These are phyloP conservation scores for Schizopygopsis malacanthus DNA, from an alignment of 2,797 vertebrate genomes.

Conservation along the genomic window DNA sequence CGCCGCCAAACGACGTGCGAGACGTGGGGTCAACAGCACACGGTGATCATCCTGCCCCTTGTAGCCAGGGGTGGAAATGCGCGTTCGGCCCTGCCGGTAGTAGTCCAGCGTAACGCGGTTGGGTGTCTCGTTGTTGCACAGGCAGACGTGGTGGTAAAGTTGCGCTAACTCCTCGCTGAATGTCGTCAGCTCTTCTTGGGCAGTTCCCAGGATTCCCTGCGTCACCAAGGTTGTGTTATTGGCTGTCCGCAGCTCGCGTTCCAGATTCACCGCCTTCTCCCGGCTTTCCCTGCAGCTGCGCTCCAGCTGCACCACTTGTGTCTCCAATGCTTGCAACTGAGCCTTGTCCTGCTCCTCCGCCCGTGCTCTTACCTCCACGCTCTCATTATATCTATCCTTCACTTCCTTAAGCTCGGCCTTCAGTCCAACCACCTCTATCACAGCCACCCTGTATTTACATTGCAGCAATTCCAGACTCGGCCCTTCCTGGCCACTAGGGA, in stretches of 20 bases:
- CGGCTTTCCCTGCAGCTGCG: constrained; percentile 83
- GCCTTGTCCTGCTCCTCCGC: constrained; percentile 77
- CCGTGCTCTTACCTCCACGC: constrained; percentile 81
- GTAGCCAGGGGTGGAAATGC: constrained; percentile 59
- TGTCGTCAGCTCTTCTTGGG: constrained; percentile 92
- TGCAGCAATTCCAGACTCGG: constrained; percentile 92
- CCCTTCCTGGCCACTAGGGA: constrained; percentile 75
- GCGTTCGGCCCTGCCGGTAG: constrained; percentile 90
- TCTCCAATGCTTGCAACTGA: constrained; percentile 83
- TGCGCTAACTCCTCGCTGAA: constrained; percentile 96
- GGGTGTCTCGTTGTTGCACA: constrained; percentile 97
- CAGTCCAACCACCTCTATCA: constrained; percentile 93
- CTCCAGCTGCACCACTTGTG: constrained; percentile 84
- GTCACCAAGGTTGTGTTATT: constrained; percentile 82
- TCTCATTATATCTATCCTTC: constrained; percentile 87
- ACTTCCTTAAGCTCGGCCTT: constrained; percentile 91
- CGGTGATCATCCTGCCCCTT: constrained; percentile 84
- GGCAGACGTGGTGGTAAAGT: constrained; percentile 96
- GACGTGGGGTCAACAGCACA: constrained; percentile 79
- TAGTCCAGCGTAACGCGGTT: constrained; percentile 97
- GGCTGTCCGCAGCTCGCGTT: constrained; percentile 84
- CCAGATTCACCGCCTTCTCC: constrained; percentile 84
- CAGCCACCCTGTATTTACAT: constrained; percentile 94
- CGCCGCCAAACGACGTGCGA: constrained; percentile 75
- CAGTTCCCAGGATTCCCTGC: constrained; percentile 86